Base-by-base conservation (phyloP, 2,113 vertebrate genomes). In the Melanerpes aurifrons region DNA sequence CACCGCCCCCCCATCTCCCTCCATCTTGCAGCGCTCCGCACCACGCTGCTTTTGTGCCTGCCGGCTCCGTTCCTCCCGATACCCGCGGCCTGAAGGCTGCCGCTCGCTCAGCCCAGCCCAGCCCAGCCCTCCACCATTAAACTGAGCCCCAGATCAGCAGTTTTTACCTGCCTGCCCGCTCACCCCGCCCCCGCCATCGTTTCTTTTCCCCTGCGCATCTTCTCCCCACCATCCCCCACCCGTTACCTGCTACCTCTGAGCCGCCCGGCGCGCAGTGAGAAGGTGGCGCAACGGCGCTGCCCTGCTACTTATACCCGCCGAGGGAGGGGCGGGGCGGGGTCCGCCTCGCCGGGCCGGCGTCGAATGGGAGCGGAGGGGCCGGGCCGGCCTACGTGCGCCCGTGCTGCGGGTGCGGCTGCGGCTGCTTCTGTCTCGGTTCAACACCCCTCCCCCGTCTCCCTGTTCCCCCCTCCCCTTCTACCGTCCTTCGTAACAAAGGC, bases 301-400 rank as follows among this genome's bases (percentile, higher is more conserved):
- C 2, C 86, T 29, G 31, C 45, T 64, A 19, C 94, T 95, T 96
- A 95, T 96, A 94, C 10, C 22, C 24, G 45, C 67, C 64, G 50
- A 67, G 47, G 87, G 84, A 75, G 35, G 71, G 35, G 57, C 25
- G 73, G 7, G 16, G n/a, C 16, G n/a, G 28, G 77, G 28, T 69
- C 77, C 57, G 80, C 94, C 94, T 86, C 57, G 32, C n/a, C 57
- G 57, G 15, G 37, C 47, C 57, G 40, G 19, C 56, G 35, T 10
- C 94, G 21, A 96, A 96, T 95, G 72, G 76, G 15, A 77, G 58
- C n/a, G 59, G 58, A 43, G 56, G 86, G 94, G 87, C 92, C 67
- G 91, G 3, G 64, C 68, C 26, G 75, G 95, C 93, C 96, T 97
- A 97, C 97, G 97, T 97, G 97, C 95, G 82, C 71, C 91, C 82